Evolutionary conservation across 2,113 vertebrate species (phyloP), one percentile per base, ranked within the genome.

Genomic region (Daphoenositta chrysoptera): DNA sequence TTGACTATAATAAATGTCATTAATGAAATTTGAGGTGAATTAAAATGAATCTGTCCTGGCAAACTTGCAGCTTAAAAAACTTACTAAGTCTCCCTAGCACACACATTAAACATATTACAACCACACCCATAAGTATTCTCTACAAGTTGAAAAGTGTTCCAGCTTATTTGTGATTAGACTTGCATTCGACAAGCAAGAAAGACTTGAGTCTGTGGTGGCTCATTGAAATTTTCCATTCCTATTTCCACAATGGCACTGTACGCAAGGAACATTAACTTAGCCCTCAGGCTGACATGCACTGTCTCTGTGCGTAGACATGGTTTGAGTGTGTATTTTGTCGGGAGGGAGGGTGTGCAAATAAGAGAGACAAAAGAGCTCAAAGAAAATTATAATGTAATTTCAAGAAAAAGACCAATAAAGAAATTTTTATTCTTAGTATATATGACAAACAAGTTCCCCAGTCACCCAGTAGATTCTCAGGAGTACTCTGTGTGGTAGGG

Each of bases 121-220:
- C 93, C 95, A 94, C 93, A 93, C 95, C 95, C 94, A 83, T 40
- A 60, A 37, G 30, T 80, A 90, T 94, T 96, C 71, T 27, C 75
- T 95, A 80, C 96, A 95, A 91, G 93, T 91, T 14, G 69, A 72
- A 96, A 94, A 93, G 71, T 60, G 95, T 95, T 90, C n/a, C 76
- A 71, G 42, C 42, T 92, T 88, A 90, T 83, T 96, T 96, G 73
- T 94, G 54, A 90, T 92, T 81, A 80, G 92, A 90, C 85, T 94
- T 96, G 90, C 76, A 92, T 93, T 92, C 27, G 30, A 48, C 93
- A 94, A 70, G 92, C 8, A 5, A 89, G 56, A 92, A 95, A 70
- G 27, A 19, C 63, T 53, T 83, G 58, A 77, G 56, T 42, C 79
- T 83, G 66, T 70, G 20, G 39, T 75, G 76, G 42, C 75, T 91